Evolutionary conservation across 2,888 invertebrate genomes (phyloP), one percentile per base, ranked within the genome.

Genomic region (Trimorus sp.): DNA sequence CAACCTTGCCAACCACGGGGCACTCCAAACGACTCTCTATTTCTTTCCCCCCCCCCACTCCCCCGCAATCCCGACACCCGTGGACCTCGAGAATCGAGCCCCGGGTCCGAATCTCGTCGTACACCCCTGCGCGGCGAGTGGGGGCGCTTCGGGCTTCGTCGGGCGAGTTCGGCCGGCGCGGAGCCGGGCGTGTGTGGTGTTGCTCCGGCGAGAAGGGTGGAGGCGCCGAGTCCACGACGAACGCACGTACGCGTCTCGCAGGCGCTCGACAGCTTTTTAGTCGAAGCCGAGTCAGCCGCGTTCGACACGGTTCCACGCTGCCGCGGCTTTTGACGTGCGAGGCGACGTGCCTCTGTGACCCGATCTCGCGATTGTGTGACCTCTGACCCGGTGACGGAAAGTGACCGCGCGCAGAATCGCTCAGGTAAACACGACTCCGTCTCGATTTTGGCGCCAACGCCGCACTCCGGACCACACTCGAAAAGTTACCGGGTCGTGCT

Each of bases 121-220:
- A 26, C 68, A 60, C 45, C 62, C 76, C 76, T 76, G 77, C n/a
- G 0, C 11, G 3, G 1, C 45, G 68, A 58, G 69, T 54, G 77
- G 59, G 77, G 69, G n/a, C 1, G 9, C 56, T 53, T 78, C 71
- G 71, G 65, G 0, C 7, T 8, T 2, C 3, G 16, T 86, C 85
- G 85, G 82, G 8, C 11, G 37, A 83, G 65, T 75, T 83, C 86
- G 86, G 83, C 84, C 85, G 86, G 84, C 84, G 60, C 62, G 69
- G 56, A 84, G 85, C 82, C 85, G 85, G 85, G 85, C 84, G 77
- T 74, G 63, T 60, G 59, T 71, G 85, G 85, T 84, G 84, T 82
- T 75, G 80, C 69, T 74, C 54, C 15, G 82, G 56, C 62, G 78
- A 63, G 63, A 76, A 76, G 74, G 73, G 81, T 80, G 83, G 70